Evolutionary conservation across 2,113 vertebrate genomes (phyloP), one percentile per base, ranked within the genome.

Genomic region (Psettodes erumei): DNA sequence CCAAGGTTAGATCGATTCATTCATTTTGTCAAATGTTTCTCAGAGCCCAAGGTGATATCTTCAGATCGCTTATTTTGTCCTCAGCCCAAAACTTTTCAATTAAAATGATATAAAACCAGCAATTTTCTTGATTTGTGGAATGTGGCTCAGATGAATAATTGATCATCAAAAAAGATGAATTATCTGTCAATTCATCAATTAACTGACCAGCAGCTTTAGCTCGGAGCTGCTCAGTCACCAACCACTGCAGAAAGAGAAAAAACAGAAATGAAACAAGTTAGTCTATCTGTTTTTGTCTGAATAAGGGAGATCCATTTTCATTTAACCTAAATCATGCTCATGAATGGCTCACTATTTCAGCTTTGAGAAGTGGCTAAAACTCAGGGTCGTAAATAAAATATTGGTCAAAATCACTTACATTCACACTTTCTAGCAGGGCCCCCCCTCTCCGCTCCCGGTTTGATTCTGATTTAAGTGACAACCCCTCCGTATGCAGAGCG

Each of bases 401-500:
- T 42, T 43, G 21, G 18, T 11, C 37, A 11, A 75, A 66, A 62
- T 66, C 53, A 70, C 77, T 83, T 35, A 25, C 53, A 45, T 66
- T 73, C 67, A 19, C 64, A 28, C 59, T 75, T 59, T 55, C 35
- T n/a, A 27, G n/a, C n/a, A n/a, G n/a, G n/a, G n/a, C n/a, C 55
- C 32, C 0, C 50, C 30, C 66, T 70, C 61, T 55, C 66, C 63
- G 56, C 56, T 51, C 61, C 56, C 25, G 16, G 69, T 86, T 83
- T 82, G 61, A 81, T 74, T 71, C 84, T 83, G 84, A 88, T 91
- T 86, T 82, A 86, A 79, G 66, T 40, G 79, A 72, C 75, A 70
- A 45, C 65, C 35, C 27, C 28, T 87, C 67, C 82, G 54, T 86
- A 86, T 90, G 88, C 84, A 88, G 79, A 86, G 66, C 40, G 16